Base-by-base conservation (phyloP, 2,797 vertebrate species). In the Nannoperca australis region DNA sequence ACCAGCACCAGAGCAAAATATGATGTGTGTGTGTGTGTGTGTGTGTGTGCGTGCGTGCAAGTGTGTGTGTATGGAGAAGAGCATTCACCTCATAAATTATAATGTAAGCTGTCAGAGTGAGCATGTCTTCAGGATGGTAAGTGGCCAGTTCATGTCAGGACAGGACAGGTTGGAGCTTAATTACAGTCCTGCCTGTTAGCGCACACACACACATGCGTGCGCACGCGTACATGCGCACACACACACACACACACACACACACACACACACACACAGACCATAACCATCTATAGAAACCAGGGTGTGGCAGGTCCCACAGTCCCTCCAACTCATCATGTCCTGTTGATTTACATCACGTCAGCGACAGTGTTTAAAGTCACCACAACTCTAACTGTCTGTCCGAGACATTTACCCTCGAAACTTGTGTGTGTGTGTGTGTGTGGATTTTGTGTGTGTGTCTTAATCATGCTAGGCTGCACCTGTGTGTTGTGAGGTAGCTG, bases 81-180 rank as follows among this genome's bases (percentile, higher is more conserved):
- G 74, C 72, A 59, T 81, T 65, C 61, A 62, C 53, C 79, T 92
- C 89, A 91, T 92, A 79, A 92, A 92, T 92, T 90, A 90, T 93
- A 91, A 90, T 80, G 84, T 76, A 69, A 72, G 81, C 83, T 90
- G 91, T 91, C 86, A 87, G 77, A 79, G 36, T 27, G 74, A 72
- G 82, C 54, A n/a, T 82, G 84, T 86, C 78, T 84, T 74, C 54
- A 70, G 80, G 82, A 83, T 71, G 62, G 72, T 76, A 89, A 84
- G 89, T 75, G 88, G 81, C 77, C 85, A 69, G 88, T 89, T 91
- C 82, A 82, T 78, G 84, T 85, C 81, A 76, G 88, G 84, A 91
- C 64, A 76, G 77, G 54, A 47, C 83, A 60, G 75, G 79, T 34
- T 13, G 69, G 65, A 60, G 74, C 76, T 85, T 77, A 70, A 85